phyloP scores from a whole-genome alignment of 2,888 invertebrate genomes.

The Noctua janthe region DNA sequence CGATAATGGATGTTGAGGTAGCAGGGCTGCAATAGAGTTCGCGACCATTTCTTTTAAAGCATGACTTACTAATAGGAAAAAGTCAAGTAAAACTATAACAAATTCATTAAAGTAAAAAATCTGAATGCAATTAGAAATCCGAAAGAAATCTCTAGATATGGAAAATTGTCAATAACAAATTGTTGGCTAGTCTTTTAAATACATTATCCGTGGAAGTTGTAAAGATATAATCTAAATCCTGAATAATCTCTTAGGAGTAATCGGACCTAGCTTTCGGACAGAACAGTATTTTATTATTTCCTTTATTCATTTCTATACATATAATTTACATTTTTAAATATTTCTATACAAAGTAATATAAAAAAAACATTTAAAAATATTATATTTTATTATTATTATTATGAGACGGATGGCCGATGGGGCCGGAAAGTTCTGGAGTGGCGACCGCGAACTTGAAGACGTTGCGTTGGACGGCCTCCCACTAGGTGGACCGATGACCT shows the following conservation, averaged over 20 bases:
- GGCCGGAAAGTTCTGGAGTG: too few relatives aligned
- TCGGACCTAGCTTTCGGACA: constrained; percentile 34
- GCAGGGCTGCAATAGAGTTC: background rate
- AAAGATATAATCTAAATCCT: constrained; percentile 51
- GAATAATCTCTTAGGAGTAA: constrained; percentile 49
- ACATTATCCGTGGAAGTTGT: constrained; percentile 21
- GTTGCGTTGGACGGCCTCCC: too few relatives aligned
- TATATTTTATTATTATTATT: background rate
- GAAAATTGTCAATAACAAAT: constrained; percentile 37
- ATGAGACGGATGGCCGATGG: too few relatives aligned
- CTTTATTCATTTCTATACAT: too few relatives aligned
- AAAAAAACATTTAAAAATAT: too few relatives aligned
- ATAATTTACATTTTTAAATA: too few relatives aligned
- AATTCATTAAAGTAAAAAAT: constrained; percentile 25
- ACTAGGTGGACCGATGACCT: too few relatives aligned
- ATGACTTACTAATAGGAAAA: background rate
- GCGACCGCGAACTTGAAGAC: too few relatives aligned
- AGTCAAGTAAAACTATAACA: constrained; percentile 1
- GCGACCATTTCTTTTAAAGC: background rate
- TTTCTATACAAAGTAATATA: too few relatives aligned
- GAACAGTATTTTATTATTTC: constrained; percentile 6
- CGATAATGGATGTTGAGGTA: background rate
- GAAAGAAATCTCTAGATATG: constrained; percentile 4
- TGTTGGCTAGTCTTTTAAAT: constrained; percentile 29
- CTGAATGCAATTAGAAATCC: constrained; percentile 7